A percentile compares a stretch with the other conserved stretches of the same genome.
These are phyloP conservation scores for Lasioglossum pauxillum DNA, from an alignment of 2,888 invertebrate genomes.

Conservation along the genomic window DNA sequence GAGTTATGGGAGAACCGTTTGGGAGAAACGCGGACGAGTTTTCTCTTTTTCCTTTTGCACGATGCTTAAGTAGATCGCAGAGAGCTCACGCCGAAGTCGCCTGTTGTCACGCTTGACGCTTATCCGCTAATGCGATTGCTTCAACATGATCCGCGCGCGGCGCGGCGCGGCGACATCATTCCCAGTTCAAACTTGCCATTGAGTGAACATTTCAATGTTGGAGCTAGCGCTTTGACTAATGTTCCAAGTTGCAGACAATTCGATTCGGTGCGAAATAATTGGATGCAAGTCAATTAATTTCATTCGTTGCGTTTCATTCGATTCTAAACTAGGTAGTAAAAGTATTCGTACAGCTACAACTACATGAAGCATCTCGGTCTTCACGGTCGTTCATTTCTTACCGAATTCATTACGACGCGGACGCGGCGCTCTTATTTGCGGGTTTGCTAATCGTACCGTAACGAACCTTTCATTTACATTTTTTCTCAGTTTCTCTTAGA, in stretches of 20 bases:
- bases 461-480: not conserved
- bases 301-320: not conserved
- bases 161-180: not conserved
- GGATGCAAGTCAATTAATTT: not conserved
- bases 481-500: not conserved
- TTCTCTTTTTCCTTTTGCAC: conserved; percentile 48
- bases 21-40: conserved; percentile 53
- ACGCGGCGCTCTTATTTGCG: not conserved
- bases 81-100: not conserved
- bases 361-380: not conserved
- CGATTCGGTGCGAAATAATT: not conserved
- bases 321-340: not conserved
- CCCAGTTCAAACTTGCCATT: not conserved
- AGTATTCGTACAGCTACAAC: not conserved
- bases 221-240: not conserved
- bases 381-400: not conserved
- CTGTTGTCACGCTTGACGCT: conserved; percentile 7
- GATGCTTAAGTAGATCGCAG: conserved; percentile 6
- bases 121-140: not conserved
- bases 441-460: conserved; percentile 1
- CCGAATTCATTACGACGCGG: not conserved
- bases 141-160: not conserved
- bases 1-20: conserved; percentile 16
- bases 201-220: not conserved
- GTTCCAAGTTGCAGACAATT: not conserved